Conservation (phyloP, 2,113 vertebrate species). For the Thamnophis sirtalis region DNA sequence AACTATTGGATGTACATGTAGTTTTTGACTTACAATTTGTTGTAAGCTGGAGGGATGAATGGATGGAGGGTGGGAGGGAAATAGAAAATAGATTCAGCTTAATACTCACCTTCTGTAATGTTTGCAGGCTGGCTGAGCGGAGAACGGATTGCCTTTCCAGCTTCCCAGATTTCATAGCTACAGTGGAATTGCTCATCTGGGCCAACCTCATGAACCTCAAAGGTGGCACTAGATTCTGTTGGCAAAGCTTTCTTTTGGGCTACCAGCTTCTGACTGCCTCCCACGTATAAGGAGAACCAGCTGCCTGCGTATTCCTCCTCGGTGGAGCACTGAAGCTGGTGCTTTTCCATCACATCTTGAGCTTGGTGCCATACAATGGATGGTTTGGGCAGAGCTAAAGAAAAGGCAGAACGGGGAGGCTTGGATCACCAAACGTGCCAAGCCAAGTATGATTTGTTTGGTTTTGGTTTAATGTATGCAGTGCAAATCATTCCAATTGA, state of each 20-base stretch:
- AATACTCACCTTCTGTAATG: neutral
- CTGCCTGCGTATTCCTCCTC: neutral
- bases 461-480: neutral
- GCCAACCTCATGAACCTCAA: neutral
- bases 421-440: neutral
- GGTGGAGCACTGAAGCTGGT: neutral
- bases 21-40: neutral
- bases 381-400: neutral
- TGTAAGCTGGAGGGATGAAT: too few relatives aligned
- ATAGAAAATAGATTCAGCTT: neutral
- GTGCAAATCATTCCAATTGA: neutral
- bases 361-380: neutral
- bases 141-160: neutral
- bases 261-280: neutral
- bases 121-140: neutral
- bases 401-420: neutral
- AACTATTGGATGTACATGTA: neutral
- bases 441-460: neutral
- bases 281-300: constrained; percentile 7
- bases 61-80: neutral
- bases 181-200: constrained; percentile 11
- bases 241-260: constrained; percentile 1
- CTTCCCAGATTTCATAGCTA: neutral
- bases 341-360: neutral
- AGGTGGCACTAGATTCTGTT: neutral